Evolutionary conservation across 1,140 invertebrate species (phyloP), one percentile per base, ranked within the genome.

Genomic region (Grapholita molesta): DNA sequence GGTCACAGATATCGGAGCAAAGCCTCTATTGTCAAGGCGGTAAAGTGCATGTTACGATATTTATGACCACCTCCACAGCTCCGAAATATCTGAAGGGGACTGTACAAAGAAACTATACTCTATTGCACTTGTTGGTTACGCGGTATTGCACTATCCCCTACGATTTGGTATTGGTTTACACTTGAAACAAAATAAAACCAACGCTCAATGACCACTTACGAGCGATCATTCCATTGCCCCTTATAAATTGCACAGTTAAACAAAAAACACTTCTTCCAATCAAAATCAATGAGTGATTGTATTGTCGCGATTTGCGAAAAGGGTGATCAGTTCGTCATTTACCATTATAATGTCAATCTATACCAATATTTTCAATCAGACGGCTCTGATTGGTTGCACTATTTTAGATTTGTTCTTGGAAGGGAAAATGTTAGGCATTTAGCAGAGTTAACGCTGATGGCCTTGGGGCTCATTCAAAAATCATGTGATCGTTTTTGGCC

Each of bases 241-340:
- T 81, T 52, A 12, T 24, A 53, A 52, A 52, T 52, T 18, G 42
- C 2, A 53, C 3, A 42, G 35, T 74, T 72, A 75, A 71, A 61
- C 52, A 35, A 61, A 80, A 83, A 79, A 69, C 82, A 80, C 82
- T 83, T 82, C 71, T 76, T 79, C 70, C 85, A 89, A 89, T 87
- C 83, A 86, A 70, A 57, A 70, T 67, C 79, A 89, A 87, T 76
- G 64, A 68, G 42, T 66, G 68, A 84, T 79, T 79, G 75, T 71
- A 74, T 72, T 71, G 64, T 32, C 74, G 68, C 18, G 53, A 68
- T 80, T 85, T 81, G 61, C 64, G 79, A 74, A 84, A 73, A 66
- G 64, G 73, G 76, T 76, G 80, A 90, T 90, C 82, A 85, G 88
- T 90, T 90, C 78, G 88, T 89, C 88, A 90, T 90, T 88, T 90